A percentile compares a stretch with the other conserved stretches of the same genome.
Conservation (phyloP, 2,888 invertebrate genomes). For the Kuschelorhynchus macadamiae region DNA sequence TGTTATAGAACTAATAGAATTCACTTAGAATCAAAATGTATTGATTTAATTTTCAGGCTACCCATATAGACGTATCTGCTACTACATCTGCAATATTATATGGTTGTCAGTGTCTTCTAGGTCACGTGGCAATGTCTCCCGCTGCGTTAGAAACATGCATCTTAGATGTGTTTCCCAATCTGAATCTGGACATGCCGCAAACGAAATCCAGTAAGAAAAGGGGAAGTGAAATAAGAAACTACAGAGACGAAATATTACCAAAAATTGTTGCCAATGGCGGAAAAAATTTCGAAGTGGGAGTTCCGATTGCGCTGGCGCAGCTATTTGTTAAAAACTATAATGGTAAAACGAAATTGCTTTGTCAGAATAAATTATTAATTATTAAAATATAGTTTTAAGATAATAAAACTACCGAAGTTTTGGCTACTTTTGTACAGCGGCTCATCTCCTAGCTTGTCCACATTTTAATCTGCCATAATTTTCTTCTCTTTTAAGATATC, state of each 20-base stretch:
- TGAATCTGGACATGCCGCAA: slow-evolving; percentile 60
- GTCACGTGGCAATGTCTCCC: slow-evolving; percentile 69
- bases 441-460: too few relatives aligned
- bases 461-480: too few relatives aligned
- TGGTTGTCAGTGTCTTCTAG: slow-evolving; percentile 67
- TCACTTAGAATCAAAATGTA: too few relatives aligned
- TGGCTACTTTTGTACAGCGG: too few relatives aligned
- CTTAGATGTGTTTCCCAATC: slow-evolving; percentile 64
- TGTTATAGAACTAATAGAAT: neutral
- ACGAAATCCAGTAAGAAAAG: slow-evolving; percentile 59
- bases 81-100: slow-evolving; percentile 64
- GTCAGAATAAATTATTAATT: too few relatives aligned
- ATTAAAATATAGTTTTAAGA: too few relatives aligned
- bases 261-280: slow-evolving; percentile 62
- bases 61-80: slow-evolving; percentile 51
- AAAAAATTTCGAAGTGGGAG: slow-evolving; percentile 65
- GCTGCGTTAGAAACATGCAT: slow-evolving; percentile 67
- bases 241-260: slow-evolving; percentile 46
- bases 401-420: too few relatives aligned
- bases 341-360: too few relatives aligned
- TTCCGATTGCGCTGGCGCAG: slow-evolving; percentile 65
- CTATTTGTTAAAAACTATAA: slow-evolving; percentile 65
- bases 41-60: slow-evolving; percentile 51
- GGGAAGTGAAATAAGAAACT: slow-evolving; percentile 50
- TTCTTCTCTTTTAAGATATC: too few relatives aligned